Evolutionary conservation across 2,113 vertebrate species (phyloP), one percentile per base, ranked within the genome.

Genomic region (Sinocyclocheilus maitianheensis): DNA sequence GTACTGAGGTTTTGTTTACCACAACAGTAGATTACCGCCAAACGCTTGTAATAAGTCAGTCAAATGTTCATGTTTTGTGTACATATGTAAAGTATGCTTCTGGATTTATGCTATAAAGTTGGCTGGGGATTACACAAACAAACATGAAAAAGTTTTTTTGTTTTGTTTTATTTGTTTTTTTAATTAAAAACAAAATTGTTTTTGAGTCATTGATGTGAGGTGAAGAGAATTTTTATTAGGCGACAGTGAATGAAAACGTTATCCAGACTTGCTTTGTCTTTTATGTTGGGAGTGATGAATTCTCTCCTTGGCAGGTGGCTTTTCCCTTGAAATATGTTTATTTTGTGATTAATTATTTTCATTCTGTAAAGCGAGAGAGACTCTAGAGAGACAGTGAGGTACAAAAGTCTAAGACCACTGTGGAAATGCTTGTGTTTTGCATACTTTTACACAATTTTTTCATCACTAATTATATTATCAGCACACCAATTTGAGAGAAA

Each of bases 241-340:
- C 5, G n/a, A 53, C n/a, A 16, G 7, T 53, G 46, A 76, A 51
- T 53, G n/a, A 37, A 60, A 78, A 1, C 77, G 4, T 20, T 51
- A 34, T 37, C 37, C 37, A 37, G 75, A 77, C n/a, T 20, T 0
- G 26, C 30, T 75, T 20, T 20, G 48, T 18, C 76, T 78, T 78
- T 78, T 10, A 60, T 78, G 77, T 20, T 55, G 4, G 9, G 26
- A 26, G 51, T 78, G 53, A 78, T 78, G 37, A 60, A 78, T 78
- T 58, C n/a, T 77, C 74, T 51, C 46, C 40, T 46, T 16, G 74
- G 5, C 53, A 58, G 53, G 10, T 48, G 18, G 24, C 53, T 78
- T 78, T 77, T 18, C 72, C 71, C 16, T 78, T 78, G 20, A 58
- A 78, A 78, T 26, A 10, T 12, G 11, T 58, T 60, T 30, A 40